phyloP scores from a whole-genome alignment of 2,797 vertebrate genomes.

The Galagoides demidoff region DNA sequence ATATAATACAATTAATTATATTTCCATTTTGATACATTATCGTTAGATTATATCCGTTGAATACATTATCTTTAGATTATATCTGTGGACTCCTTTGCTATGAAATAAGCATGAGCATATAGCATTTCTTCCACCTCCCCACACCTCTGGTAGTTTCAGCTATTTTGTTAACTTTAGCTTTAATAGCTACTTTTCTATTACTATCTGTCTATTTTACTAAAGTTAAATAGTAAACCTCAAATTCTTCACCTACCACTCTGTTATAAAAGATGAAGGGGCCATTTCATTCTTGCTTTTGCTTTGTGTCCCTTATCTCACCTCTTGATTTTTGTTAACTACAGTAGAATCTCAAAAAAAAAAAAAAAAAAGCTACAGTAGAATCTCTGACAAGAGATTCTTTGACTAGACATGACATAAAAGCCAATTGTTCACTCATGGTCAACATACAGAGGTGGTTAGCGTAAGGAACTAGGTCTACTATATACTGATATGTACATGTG shows the following conservation, averaged over 20 bases:
- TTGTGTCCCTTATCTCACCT: background rate
- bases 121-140: background rate
- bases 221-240: background rate
- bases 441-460: too few relatives aligned
- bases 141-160: background rate
- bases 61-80: background rate
- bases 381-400: too few relatives aligned
- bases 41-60: background rate
- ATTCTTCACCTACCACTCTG: background rate
- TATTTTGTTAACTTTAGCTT: background rate
- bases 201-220: background rate
- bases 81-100: background rate
- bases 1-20: background rate
- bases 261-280: background rate
- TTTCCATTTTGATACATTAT: background rate
- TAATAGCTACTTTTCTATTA: background rate
- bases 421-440: too few relatives aligned
- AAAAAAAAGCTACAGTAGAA: too few relatives aligned
- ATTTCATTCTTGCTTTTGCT: background rate
- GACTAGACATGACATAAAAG: too few relatives aligned
- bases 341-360: too few relatives aligned
- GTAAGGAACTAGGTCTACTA: too few relatives aligned
- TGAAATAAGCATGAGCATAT: background rate
- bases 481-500: too few relatives aligned
- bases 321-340: background rate